Evolutionary conservation across 2,797 vertebrate species (phyloP).

Genomic region (Leptodactylus fallax): DNA sequence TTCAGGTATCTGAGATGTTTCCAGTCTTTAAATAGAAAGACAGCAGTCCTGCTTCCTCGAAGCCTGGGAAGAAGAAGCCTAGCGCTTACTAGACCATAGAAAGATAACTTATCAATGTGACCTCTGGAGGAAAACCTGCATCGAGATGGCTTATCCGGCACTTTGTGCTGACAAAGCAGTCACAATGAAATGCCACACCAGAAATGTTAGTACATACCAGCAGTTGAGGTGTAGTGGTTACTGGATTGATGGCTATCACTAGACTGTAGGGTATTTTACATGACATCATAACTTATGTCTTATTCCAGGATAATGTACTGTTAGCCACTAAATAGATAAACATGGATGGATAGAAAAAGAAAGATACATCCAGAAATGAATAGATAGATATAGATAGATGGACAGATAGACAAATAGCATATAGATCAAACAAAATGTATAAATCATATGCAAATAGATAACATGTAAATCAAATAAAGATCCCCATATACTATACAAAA

Average conservation of each 20-base stretch:
- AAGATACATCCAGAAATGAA: neutral
- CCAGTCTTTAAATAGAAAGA: neutral
- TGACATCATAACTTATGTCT: too few relatives aligned
- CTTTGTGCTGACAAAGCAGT: slow-evolving; percentile 11
- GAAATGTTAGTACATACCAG: neutral
- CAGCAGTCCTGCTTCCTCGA: neutral
- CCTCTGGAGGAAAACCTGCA: neutral
- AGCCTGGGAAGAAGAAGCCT: neutral
- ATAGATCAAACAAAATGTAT: neutral
- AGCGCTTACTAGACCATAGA: neutral
- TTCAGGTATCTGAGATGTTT: too few relatives aligned
- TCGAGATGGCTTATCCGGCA: neutral
- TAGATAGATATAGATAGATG: neutral
- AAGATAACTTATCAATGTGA: neutral
- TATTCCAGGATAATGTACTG: too few relatives aligned
- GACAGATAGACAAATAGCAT: neutral
- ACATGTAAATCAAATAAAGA: too few relatives aligned
- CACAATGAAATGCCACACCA: neutral
- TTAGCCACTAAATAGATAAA: neutral
- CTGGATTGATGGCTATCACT: neutral
- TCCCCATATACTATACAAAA: too few relatives aligned
- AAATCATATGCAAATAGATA: neutral
- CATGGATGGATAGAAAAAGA: neutral
- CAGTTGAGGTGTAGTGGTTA: neutral
- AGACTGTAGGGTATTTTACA: too few relatives aligned